Base-by-base conservation (phyloP, 2,888 invertebrate genomes). In the Nephrotoma flavescens region DNA sequence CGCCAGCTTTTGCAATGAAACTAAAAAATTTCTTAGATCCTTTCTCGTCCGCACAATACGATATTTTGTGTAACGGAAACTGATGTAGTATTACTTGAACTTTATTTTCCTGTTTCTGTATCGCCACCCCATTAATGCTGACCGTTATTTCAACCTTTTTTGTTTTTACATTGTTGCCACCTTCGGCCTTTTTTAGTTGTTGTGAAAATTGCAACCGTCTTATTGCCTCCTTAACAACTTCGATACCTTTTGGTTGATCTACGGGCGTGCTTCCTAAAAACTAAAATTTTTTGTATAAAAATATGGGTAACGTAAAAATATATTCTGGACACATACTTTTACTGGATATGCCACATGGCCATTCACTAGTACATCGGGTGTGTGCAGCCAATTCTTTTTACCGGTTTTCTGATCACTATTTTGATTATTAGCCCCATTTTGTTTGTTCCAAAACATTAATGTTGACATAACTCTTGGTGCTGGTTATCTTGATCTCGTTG, bases 11-110 rank as follows among this genome's bases (percentile, higher is more conserved):
- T 87, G 89, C 93, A 87, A 92, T 92, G 88, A 92, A 92, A 89
- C 91, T 88, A 57, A 87, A 98, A 92, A 98, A 98, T 89, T 97
- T 96, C 92, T 98, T 99, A 89, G 98, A 98, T 86, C 98, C 97
- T 91, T 99, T 99, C 92, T 99, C 99, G 91, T 99, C 99, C 0
- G 99, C 99, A 93, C 99, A 99, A 92, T 99, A 99, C 0, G 98
- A 99, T 92, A 99, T 99, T 92, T 98, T 95, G 91, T 99, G 98
- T 85, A 99, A 93, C 0, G 99, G 99, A 91, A 98, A 99, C 92
- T 98, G 98, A 92, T 98, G 96, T 90, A 98, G 93, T 87, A 98
- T 97, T 90, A 94, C 96, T 93, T 95, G 95, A 6, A 94, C 93
- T 89, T 94, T 92, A 44, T 95, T 95, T 91, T 95, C 95, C 92